phyloP scores from a whole-genome alignment of 2,888 invertebrate species.

The Meteorus cinctellus region DNA sequence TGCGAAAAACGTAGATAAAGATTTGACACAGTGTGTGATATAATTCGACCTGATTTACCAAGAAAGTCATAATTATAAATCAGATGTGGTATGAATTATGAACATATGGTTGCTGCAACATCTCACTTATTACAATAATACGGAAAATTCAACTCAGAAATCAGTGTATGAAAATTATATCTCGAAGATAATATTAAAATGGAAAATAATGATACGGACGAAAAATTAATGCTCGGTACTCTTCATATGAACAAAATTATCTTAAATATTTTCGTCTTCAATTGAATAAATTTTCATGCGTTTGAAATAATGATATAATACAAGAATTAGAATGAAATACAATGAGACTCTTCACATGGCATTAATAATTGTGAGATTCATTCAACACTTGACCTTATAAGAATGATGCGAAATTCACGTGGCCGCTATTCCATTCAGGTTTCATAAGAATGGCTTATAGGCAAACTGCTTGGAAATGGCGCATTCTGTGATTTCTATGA shows the following conservation, averaged over 20 bases:
- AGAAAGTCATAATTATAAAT: too few relatives aligned
- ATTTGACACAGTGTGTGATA: too few relatives aligned
- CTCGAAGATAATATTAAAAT: not conserved
- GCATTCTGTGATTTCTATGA: not conserved
- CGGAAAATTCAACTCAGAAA: too few relatives aligned
- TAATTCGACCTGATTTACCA: too few relatives aligned
- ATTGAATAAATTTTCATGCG: not conserved
- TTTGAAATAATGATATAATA: not conserved
- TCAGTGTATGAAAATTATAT: too few relatives aligned
- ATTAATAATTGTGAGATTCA: conserved; percentile 18
- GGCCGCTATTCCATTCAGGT: conserved; percentile 5
- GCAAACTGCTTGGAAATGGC: conserved; percentile 8
- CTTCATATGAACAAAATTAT: not conserved
- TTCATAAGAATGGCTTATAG: conserved; percentile 22
- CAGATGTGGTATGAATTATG: too few relatives aligned
- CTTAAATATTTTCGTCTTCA: not conserved
- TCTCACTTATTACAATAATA: too few relatives aligned
- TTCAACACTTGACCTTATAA: conserved; percentile 31
- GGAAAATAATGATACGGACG: too few relatives aligned
- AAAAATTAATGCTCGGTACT: too few relatives aligned
- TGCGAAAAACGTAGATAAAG: too few relatives aligned
- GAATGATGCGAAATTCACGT: conserved; percentile 24
- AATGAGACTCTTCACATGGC: not conserved
- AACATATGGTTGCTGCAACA: too few relatives aligned
- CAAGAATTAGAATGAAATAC: conserved; percentile 9